phyloP scores from a whole-genome alignment of 2,888 invertebrate genomes.

The Drepanosiphum platanoidis region DNA sequence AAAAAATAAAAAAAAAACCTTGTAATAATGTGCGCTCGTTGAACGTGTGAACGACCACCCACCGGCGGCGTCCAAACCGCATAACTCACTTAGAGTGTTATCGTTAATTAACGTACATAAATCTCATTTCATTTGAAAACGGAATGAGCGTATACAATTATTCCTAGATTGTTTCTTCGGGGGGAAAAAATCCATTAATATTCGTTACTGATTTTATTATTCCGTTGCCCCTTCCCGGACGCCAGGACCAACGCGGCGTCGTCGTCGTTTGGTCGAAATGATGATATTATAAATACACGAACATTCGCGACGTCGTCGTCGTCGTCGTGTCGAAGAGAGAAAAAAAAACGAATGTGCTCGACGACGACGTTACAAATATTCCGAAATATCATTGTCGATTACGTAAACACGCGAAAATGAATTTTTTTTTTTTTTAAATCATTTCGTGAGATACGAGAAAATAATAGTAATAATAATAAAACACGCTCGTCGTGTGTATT shows the following conservation, averaged over 20 bases:
- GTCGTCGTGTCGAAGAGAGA: background rate
- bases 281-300: background rate
- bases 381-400: background rate
- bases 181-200: background rate
- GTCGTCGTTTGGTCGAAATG: background rate
- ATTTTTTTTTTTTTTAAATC: background rate
- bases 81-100: slow-evolving; percentile 20
- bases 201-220: background rate
- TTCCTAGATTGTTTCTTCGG: slow-evolving; percentile 6
- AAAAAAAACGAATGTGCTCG: background rate
- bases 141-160: slow-evolving; percentile 9
- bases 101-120: slow-evolving; percentile 37
- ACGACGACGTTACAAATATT: background rate
- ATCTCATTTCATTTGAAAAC: slow-evolving; percentile 37
- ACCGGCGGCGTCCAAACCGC: slow-evolving; percentile 4
- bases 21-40: slow-evolving; percentile 16
- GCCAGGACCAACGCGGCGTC: background rate
- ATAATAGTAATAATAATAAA: background rate
- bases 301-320: background rate
- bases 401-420: background rate
- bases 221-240: background rate
- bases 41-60: slow-evolving; percentile 34
- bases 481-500: background rate
- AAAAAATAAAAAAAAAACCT: slow-evolving; percentile 23
- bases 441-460: slow-evolving; percentile 22